Evolutionary conservation across 92 coral and sea anemone genomes (phyloP).

Genomic region (Hydrozoanthus gracilis): DNA sequence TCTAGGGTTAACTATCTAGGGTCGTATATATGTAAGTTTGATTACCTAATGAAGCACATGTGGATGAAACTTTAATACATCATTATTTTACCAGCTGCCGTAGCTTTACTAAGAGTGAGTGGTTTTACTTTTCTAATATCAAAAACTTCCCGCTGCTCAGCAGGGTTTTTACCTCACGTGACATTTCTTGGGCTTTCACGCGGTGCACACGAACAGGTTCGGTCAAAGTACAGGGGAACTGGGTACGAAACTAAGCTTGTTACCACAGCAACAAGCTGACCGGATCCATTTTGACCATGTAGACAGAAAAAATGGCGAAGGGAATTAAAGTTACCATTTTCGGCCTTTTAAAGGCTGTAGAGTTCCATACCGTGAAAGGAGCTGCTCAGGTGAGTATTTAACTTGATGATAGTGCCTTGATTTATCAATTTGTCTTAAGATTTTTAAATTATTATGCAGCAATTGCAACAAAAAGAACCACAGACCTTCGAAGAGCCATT

Average conservation of each 20-base stretch:
- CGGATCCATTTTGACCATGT: background rate
- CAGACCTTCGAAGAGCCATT: conserved; percentile 75
- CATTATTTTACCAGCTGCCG: too few species aligned
- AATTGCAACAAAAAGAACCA: conserved; percentile 74
- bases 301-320: conserved; percentile 83
- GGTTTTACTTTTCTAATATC: too few species aligned
- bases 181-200: background rate
- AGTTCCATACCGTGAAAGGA: conserved; percentile 90
- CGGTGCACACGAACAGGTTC: conserved; percentile 1
- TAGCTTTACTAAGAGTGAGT: too few species aligned
- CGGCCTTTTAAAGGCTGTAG: conserved; percentile 94
- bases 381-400: conserved; percentile 75
- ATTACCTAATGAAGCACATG: too few species aligned
- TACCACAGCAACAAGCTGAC: conserved; percentile 66
- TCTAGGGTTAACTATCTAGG: too few species aligned
- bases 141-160: too few species aligned
- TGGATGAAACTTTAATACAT: too few species aligned
- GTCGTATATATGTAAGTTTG: too few species aligned
- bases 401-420: background rate
- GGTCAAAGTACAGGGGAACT: conserved; percentile 37
- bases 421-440: background rate
- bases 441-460: conserved; percentile 49
- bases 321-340: conserved; percentile 69
- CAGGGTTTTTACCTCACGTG: too few species aligned
- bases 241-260: conserved; percentile 44